phyloP scores from a whole-genome alignment of 2,113 vertebrate genomes.

The Anhinga rufa region DNA sequence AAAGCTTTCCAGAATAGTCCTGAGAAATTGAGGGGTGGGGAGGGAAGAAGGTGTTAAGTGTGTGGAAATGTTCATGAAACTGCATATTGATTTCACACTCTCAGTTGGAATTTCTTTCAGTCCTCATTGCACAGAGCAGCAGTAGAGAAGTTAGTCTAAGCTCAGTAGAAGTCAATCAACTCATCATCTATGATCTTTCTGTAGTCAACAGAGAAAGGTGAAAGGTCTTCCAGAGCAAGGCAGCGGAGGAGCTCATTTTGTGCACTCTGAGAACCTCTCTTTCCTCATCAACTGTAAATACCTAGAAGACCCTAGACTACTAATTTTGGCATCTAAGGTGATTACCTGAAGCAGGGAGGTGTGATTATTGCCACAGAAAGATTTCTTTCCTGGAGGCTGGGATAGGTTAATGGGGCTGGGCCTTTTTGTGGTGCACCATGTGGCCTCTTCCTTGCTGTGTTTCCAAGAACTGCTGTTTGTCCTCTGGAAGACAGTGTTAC shows the following conservation, averaged over 20 bases:
- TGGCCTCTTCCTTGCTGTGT: not conserved
- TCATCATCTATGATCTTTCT: not conserved
- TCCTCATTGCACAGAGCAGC: not conserved
- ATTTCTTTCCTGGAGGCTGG: not conserved
- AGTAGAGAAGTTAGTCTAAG: not conserved
- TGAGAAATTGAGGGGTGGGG: not conserved
- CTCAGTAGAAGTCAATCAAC: not conserved
- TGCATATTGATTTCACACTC: not conserved
- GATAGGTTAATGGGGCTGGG: not conserved
- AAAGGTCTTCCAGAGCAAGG: not conserved
- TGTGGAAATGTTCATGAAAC: conserved; percentile 34
- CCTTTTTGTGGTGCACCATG: not conserved
- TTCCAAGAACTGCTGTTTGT: not conserved
- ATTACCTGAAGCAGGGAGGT: not conserved
- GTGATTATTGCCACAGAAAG: not conserved
- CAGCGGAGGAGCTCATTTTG: not conserved
- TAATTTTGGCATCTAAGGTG: not conserved
- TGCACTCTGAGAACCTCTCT: not conserved
- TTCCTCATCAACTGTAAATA: not conserved
- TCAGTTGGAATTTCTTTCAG: not conserved
- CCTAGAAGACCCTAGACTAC: not conserved
- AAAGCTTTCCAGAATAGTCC: not conserved
- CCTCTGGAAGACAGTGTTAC: not conserved
- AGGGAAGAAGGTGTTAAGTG: conserved; percentile 3
- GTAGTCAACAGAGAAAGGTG: not conserved